These are phyloP conservation scores for Pollenia amentaria DNA, from an alignment of 2,888 invertebrate genomes.

Conservation along the genomic window DNA sequence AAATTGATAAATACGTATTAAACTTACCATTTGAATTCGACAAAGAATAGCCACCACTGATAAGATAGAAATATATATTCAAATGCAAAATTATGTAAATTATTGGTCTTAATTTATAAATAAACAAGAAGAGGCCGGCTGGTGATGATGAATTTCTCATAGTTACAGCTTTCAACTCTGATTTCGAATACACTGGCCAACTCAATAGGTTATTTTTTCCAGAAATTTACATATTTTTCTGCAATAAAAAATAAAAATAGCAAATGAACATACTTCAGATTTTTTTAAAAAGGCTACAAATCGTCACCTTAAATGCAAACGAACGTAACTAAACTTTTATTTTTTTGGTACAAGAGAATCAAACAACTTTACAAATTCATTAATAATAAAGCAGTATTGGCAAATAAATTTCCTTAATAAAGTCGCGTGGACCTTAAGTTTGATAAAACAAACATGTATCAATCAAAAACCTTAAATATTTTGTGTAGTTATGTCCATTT, in stretches of 20 bases:
- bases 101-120: slow-evolving; percentile 67
- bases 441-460: no score
- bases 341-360: no score
- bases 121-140: slow-evolving; percentile 45
- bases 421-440: no score
- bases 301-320: no score
- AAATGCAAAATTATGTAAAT: slow-evolving; percentile 67
- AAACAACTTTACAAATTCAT: no score
- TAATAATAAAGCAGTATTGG: no score
- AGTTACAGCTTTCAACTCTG: slow-evolving; percentile 44
- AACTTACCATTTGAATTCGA: slow-evolving; percentile 67
- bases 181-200: slow-evolving; percentile 43
- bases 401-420: no score
- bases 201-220: slow-evolving; percentile 20
- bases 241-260: slow-evolving; percentile 31
- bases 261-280: not conserved
- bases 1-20: no score
- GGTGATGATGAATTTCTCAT: slow-evolving; percentile 60
- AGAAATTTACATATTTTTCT: slow-evolving; percentile 55
- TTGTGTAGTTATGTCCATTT: no score
- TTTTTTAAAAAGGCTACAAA: no score
- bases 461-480: no score
- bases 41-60: slow-evolving; percentile 58
- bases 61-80: slow-evolving; percentile 67
- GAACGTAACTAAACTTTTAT: no score